Percentiles rank a stretch among this genome's conserved stretches.
Conservation (phyloP, 2,888 invertebrate species). For the Cosmopolites sordidus region DNA sequence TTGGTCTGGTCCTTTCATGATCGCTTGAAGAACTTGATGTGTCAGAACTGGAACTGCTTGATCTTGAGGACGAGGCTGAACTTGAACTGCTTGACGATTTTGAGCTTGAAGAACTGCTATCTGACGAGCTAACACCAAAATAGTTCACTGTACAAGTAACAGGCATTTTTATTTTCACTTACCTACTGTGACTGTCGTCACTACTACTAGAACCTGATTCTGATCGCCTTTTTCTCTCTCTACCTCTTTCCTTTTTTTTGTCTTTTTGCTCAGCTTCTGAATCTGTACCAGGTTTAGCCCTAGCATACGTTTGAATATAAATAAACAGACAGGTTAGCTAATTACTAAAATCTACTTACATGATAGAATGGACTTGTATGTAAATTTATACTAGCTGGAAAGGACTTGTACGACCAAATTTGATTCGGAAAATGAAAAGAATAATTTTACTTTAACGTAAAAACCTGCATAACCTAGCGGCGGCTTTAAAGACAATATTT, state of each 20-base stretch:
- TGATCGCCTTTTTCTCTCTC: constrained; percentile 62
- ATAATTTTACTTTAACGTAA: no score
- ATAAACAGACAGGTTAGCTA: constrained; percentile 1
- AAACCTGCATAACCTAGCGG: no score
- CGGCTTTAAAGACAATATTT: no score
- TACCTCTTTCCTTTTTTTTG: constrained; percentile 57
- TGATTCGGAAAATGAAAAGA: no score
- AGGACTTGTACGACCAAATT: no score
- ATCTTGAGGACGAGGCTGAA: constrained; percentile 55
- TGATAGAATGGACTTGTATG: no score
- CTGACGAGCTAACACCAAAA: constrained; percentile 61
- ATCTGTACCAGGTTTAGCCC: constrained; percentile 73
- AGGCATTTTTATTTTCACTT: constrained; percentile 2
- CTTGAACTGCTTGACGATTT: constrained; percentile 75
- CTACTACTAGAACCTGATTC: constrained; percentile 76
- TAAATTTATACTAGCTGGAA: no score
- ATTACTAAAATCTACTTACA: no score
- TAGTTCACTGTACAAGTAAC: neutral
- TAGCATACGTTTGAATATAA: constrained; percentile 39
- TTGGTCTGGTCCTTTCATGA: constrained; percentile 59
- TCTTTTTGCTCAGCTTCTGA: constrained; percentile 70
- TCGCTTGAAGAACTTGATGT: constrained; percentile 65
- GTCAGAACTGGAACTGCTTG: constrained; percentile 56
- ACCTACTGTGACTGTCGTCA: constrained; percentile 64
- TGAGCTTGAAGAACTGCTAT: constrained; percentile 78